Percentiles rank a stretch among this genome's conserved stretches.
Conservation (phyloP, 2,888 invertebrate genomes). For the Mechanitis messenoides region DNA sequence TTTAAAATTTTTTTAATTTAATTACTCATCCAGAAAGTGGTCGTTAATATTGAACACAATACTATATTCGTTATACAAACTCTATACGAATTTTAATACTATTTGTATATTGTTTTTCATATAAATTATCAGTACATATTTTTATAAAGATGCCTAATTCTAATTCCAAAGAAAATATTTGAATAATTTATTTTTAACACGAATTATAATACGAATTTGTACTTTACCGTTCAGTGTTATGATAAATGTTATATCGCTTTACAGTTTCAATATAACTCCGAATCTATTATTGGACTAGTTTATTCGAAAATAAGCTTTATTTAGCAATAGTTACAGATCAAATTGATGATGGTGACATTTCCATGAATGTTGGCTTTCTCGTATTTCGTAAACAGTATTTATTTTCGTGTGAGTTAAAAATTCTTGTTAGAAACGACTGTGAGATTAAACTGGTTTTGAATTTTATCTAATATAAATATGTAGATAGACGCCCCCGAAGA, state of each 20-base stretch:
- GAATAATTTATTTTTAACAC: too few species aligned
- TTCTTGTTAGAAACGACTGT: conserved; percentile 71
- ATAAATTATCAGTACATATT: too few species aligned
- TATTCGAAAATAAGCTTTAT: conserved; percentile 55
- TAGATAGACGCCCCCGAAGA: conserved; percentile 67
- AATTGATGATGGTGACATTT: conserved; percentile 47
- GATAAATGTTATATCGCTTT: conserved; percentile 67
- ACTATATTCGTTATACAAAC: too few species aligned
- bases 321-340: conserved; percentile 43
- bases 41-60: too few species aligned
- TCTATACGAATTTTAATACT: too few species aligned
- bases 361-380: conserved; percentile 52
- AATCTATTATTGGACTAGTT: conserved; percentile 47
- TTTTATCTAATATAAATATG: conserved; percentile 67
- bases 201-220: conserved; percentile 50
- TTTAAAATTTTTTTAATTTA: too few species aligned
- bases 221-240: conserved; percentile 70
- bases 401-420: conserved; percentile 71
- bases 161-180: too few species aligned
- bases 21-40: too few species aligned
- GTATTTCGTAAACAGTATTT: conserved; percentile 71
- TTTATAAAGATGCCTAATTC: too few species aligned
- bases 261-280: conserved; percentile 52
- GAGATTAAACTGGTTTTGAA: conserved; percentile 65
- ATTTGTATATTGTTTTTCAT: too few species aligned